Conservation (phyloP, 1,140 invertebrate genomes). For the Hylaeus anthracinus region DNA sequence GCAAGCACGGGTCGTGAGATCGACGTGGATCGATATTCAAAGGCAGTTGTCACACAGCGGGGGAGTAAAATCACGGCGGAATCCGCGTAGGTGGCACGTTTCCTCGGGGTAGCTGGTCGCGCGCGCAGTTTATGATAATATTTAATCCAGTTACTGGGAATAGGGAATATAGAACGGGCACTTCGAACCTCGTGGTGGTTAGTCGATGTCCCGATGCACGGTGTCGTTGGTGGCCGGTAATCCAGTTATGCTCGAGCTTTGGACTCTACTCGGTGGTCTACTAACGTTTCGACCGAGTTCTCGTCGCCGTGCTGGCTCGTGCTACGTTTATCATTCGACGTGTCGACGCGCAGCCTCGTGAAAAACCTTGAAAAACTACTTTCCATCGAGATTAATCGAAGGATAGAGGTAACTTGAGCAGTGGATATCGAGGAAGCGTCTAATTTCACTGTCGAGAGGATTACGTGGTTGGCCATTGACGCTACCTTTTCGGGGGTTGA, state of each 20-base stretch:
- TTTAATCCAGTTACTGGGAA: conserved; percentile 76
- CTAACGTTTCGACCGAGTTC: conserved; percentile 48
- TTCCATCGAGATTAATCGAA: no score
- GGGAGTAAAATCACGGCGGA: conserved; percentile 8
- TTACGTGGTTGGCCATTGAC: neutral
- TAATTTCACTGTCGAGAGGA: neutral
- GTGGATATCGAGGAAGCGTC: neutral
- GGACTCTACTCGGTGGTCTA: conserved; percentile 51
- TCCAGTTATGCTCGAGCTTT: conserved; percentile 73
- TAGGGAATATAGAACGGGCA: conserved; percentile 61
- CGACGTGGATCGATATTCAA: neutral
- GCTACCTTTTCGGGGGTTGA: neutral
- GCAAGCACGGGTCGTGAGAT: no score
- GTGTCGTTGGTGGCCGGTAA: conserved; percentile 67
- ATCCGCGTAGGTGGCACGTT: conserved; percentile 38
- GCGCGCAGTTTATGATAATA: conserved; percentile 77
- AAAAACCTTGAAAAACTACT: neutral
- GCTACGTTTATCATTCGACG: neutral
- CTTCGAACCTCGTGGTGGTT: conserved; percentile 65
- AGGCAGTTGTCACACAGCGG: neutral
- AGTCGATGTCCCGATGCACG: conserved; percentile 70
- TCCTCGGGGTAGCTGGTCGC: conserved; percentile 42
- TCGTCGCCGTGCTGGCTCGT: neutral
- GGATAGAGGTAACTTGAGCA: no score
- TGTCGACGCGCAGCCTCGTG: neutral